phyloP scores from a whole-genome alignment of 2,113 vertebrate genomes.

The Tenrec ecaudatus region DNA sequence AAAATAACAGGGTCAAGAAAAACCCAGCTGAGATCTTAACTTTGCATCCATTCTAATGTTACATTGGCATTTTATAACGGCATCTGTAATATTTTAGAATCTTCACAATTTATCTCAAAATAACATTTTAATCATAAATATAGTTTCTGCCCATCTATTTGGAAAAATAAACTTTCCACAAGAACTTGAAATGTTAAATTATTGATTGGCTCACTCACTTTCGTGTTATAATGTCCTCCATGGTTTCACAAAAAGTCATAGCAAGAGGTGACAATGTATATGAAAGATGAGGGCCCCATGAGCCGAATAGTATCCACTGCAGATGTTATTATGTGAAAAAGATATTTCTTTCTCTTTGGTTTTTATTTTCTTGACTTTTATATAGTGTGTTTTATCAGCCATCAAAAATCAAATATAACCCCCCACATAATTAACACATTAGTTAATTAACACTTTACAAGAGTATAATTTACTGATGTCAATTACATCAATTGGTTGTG shows the following conservation, averaged over 20 bases:
- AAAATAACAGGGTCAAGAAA: background rate
- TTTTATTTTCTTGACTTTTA: background rate
- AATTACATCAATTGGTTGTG: too few species aligned
- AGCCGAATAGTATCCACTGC: background rate
- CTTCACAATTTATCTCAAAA: conserved; percentile 64
- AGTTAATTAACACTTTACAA: too few species aligned
- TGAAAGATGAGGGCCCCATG: background rate
- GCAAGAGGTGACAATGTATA: conserved; percentile 45
- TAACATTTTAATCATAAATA: conserved; percentile 40
- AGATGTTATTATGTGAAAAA: conserved; percentile 22
- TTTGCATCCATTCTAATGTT: background rate
- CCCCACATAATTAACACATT: background rate
- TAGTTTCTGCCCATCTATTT: conserved; percentile 45
- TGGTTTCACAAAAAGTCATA: conserved; percentile 43
- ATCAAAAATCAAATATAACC: background rate
- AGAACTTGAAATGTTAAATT: conserved; percentile 34
- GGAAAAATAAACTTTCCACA: conserved; percentile 8
- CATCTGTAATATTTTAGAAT: conserved; percentile 50
- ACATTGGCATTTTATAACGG: conserved; percentile 67
- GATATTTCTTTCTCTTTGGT: background rate
- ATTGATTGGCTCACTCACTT: background rate
- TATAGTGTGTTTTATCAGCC: background rate
- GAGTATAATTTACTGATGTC: too few species aligned
- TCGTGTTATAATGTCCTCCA: conserved; percentile 26
- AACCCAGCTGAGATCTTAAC: background rate